Evolutionary conservation across 2,888 invertebrate species (phyloP).

Genomic region (Apodemia duryi): DNA sequence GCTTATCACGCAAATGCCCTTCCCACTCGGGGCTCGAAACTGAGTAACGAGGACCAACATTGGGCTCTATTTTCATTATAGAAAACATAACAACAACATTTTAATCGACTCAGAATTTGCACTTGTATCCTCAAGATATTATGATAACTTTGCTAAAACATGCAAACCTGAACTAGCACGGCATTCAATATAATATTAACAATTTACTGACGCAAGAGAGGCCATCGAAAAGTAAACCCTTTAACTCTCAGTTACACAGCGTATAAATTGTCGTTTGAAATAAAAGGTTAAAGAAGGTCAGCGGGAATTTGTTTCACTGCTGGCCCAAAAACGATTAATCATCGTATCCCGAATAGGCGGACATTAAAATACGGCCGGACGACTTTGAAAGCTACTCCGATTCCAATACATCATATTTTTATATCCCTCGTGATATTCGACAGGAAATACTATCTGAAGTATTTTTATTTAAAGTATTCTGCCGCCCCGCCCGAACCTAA

Average conservation of each 20-base stretch:
- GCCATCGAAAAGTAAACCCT: neutral
- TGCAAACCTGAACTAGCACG: too few relatives aligned
- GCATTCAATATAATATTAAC: too few relatives aligned
- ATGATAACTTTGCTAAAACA: too few relatives aligned
- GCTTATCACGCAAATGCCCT: too few relatives aligned
- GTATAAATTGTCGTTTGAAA: constrained; percentile 18
- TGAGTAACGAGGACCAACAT: too few relatives aligned
- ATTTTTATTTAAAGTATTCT: constrained; percentile 2
- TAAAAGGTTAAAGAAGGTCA: constrained; percentile 21
- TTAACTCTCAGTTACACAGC: constrained; percentile 4
- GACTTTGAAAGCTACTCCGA: constrained; percentile 40
- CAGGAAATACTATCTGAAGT: neutral
- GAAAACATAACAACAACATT: too few relatives aligned
- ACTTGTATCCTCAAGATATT: too few relatives aligned
- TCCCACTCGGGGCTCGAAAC: too few relatives aligned
- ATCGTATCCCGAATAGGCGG: constrained; percentile 18
- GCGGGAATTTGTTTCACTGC: neutral
- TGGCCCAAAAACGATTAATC: constrained; percentile 15
- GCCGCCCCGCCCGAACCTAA: too few relatives aligned
- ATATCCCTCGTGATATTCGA: constrained; percentile 22
- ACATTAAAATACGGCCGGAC: constrained; percentile 41
- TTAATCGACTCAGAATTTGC: too few relatives aligned
- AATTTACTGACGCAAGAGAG: neutral
- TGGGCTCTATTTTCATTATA: too few relatives aligned
- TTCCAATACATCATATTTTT: constrained; percentile 38